Percentiles rank a stretch among this genome's conserved stretches.
Conservation (phyloP, 2,888 invertebrate species). For the Protodeltote pygarga region DNA sequence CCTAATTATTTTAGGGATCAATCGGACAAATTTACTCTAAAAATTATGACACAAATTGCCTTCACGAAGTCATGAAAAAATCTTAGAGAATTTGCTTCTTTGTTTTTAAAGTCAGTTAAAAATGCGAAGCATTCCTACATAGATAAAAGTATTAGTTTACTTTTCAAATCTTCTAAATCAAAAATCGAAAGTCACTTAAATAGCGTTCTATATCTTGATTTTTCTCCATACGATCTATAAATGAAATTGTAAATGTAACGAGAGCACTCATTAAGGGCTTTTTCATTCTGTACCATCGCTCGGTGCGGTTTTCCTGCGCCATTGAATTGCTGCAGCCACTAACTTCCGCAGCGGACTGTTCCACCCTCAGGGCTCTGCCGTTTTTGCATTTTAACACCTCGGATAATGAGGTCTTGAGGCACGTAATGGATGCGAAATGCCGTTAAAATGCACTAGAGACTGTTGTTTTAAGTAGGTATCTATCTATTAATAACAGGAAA, state of each 20-base stretch:
- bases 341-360: conserved; percentile 67
- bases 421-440: conserved; percentile 52
- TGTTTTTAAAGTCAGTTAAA: too few relatives aligned
- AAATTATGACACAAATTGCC: too few relatives aligned
- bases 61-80: too few relatives aligned
- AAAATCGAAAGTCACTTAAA: not conserved
- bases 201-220: not conserved
- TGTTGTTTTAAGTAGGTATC: conserved; percentile 27
- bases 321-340: conserved; percentile 69
- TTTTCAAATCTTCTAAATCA: not conserved
- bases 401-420: conserved; percentile 72
- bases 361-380: conserved; percentile 61
- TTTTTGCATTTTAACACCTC: conserved; percentile 76
- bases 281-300: conserved; percentile 63
- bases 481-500: conserved; percentile 31
- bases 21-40: too few relatives aligned
- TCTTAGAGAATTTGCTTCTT: too few relatives aligned
- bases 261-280: conserved; percentile 73
- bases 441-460: conserved; percentile 38
- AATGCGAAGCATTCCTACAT: too few relatives aligned
- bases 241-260: conserved; percentile 65
- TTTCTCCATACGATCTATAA: conserved; percentile 27
- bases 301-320: conserved; percentile 70
- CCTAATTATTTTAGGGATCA: too few relatives aligned
- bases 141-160: not conserved